phyloP scores from a whole-genome alignment of 2,113 vertebrate genomes.

The Pseudois nayaur region DNA sequence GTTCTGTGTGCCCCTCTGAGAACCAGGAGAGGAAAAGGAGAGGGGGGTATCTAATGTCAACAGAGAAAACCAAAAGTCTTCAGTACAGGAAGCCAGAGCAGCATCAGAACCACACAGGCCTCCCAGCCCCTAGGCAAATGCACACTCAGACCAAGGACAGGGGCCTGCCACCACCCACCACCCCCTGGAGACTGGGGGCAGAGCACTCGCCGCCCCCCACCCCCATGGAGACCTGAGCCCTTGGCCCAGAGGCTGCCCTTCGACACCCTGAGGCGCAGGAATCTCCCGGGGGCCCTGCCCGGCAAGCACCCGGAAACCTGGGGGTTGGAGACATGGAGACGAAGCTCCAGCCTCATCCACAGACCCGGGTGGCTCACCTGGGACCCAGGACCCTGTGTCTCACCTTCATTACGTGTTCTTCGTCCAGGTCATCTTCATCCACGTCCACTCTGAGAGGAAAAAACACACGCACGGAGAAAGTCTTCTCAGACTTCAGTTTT shows the following conservation, averaged over 20 bases:
- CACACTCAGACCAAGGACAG: neutral
- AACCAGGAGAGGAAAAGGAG: neutral
- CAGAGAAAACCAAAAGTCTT: neutral
- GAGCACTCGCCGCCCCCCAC: fast-evolving
- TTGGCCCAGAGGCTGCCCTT: neutral
- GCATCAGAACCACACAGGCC: fast-evolving
- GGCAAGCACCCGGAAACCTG: neutral
- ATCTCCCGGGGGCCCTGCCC: neutral
- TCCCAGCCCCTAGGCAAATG: neutral
- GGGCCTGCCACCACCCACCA: neutral
- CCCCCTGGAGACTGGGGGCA: neutral
- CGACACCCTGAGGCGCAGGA: neutral
- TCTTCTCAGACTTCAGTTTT: neutral
- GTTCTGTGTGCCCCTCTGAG: neutral
- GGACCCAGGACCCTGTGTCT: neutral
- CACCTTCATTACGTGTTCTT: slow-evolving; percentile 95
- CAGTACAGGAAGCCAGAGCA: neutral
- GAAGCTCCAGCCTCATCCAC: fast-evolving
- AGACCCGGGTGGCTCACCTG: neutral
- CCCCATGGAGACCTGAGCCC: neutral
- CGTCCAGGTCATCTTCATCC: slow-evolving; percentile 89
- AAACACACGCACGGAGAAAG: neutral
- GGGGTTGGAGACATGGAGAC: neutral
- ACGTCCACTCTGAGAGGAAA: slow-evolving; percentile 78
- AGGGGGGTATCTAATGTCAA: neutral